Percentiles rank a stretch among this genome's conserved stretches.
These are phyloP conservation scores for Homarus gammarus DNA, from an alignment of 2,888 invertebrate species.

Conservation along the genomic window DNA sequence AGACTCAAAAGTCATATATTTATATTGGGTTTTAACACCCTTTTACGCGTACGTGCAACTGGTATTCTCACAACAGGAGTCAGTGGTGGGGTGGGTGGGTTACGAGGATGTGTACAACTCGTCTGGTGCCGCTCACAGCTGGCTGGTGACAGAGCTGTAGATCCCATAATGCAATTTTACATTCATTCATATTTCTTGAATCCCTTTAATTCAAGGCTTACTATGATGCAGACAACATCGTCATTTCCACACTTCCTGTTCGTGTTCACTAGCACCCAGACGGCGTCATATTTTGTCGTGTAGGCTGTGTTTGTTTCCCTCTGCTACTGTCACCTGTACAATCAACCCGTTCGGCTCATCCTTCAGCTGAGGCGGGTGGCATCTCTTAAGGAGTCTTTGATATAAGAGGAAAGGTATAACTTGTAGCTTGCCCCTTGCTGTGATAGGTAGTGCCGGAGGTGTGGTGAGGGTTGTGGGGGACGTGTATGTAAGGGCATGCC, in stretches of 20 bases:
- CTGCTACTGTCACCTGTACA: background rate
- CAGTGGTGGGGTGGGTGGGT: no score
- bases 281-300: conserved; percentile 1
- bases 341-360: background rate
- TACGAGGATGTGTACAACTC: background rate
- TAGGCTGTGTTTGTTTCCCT: background rate
- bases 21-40: background rate
- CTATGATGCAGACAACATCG: no score
- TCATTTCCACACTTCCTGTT: background rate
- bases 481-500: background rate
- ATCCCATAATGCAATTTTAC: background rate
- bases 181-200: no score
- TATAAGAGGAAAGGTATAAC: no score
- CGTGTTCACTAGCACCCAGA: background rate
- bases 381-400: no score
- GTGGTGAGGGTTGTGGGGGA: no score
- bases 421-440: no score
- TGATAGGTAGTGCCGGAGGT: no score
- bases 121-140: background rate
- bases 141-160: background rate
- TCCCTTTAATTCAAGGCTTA: no score
- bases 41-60: background rate
- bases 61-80: no score
- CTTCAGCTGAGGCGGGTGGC: background rate
- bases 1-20: no score